Base-by-base conservation (phyloP, 64 coral and sea anemone species). In the Platygyra sinensis region DNA sequence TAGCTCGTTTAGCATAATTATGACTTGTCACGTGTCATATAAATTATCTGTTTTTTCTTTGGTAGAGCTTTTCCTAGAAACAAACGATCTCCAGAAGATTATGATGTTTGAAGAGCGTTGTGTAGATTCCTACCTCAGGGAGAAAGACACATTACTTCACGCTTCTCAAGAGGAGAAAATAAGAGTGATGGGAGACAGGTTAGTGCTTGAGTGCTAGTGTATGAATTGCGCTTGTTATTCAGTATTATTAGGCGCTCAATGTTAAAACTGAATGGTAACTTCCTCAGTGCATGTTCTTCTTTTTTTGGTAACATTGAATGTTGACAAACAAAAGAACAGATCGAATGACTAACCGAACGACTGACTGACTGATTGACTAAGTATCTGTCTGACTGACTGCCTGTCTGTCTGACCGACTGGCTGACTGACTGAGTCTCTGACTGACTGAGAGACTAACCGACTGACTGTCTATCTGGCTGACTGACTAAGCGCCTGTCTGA, bases 21-120 rank as follows among this genome's bases (percentile, higher is more conserved):
- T 69, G 2, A 27, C 25, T 69, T 0, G 24, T 11, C 65, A 8
- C 8, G 22, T 22, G 10, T 29, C 11, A 69, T 6, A 46, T 46
- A 8, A 25, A 11, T 11, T 24, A n/a, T 69, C 11, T 9, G 10
- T 24, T 69, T 25, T n/a, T 69, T 0, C 65, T 25, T 10, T 67
- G 38, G 25, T 61, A 96, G 95, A 96, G 57, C 87, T 86, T 80
- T 96, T 94, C 42, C 80, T 96, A 50, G 81, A 88, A 25, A 87
- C 87, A 36, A 74, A 87, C 72, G 91, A 96, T 64, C 71, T 89
- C 10, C 38, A 91, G 18, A 92, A 96, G 30, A 22, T 96, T 20
- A 78, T 89, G 83, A 80, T 91, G 83, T 96, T 96, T 80, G 95
- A 96, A 72, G 95, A 96, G 62, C 95, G 90, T 25, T 96, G 95